Conservation (phyloP, 2,888 invertebrate genomes). For the Erebia ligea region DNA sequence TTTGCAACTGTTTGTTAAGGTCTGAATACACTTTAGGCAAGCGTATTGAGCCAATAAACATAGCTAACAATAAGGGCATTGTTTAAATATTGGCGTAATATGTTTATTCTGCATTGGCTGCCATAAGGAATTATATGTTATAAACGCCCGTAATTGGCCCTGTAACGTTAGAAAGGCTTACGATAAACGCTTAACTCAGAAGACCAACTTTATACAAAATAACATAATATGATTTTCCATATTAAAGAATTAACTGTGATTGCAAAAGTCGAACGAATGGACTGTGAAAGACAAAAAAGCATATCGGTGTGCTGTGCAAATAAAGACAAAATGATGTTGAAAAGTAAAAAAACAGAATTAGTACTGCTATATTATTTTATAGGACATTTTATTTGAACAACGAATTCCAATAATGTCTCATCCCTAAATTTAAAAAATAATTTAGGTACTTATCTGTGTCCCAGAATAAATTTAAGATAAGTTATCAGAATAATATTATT, state of each 20-base stretch:
- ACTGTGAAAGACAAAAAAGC: background rate
- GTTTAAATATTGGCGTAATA: background rate
- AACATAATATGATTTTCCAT: background rate
- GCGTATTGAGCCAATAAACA: background rate
- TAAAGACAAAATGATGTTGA: background rate
- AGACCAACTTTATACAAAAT: background rate
- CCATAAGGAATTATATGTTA: background rate
- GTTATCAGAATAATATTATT: too few species aligned
- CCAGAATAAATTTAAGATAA: too few species aligned
- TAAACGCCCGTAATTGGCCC: too few species aligned
- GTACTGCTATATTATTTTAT: background rate
- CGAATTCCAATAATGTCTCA: background rate
- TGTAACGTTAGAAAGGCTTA: background rate
- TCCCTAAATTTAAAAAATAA: too few species aligned
- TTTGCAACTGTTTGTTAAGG: constrained; percentile 12
- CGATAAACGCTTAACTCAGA: background rate
- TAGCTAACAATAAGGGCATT: background rate
- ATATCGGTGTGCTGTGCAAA: constrained; percentile 10
- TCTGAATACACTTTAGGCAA: background rate
- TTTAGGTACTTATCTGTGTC: too few species aligned
- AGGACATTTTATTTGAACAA: background rate
- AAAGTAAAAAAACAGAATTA: background rate
- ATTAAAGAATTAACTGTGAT: background rate
- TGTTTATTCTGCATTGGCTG: background rate
- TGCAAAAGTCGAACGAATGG: background rate